These are phyloP conservation scores for Notolepis coatsorum DNA, from an alignment of 2,797 vertebrate genomes.

Conservation along the genomic window DNA sequence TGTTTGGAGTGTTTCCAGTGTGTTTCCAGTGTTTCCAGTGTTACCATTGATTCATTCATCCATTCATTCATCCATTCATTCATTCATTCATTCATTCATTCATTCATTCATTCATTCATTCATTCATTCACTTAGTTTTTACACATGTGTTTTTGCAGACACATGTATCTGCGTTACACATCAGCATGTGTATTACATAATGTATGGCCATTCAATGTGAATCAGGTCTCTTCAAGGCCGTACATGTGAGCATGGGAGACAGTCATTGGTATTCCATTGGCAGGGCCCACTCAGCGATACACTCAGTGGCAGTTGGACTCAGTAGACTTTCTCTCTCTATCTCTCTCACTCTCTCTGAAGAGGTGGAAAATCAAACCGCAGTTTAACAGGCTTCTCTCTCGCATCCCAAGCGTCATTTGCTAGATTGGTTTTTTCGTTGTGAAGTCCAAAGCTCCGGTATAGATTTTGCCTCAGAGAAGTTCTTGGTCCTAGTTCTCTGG, in stretches of 20 bases:
- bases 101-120: no score
- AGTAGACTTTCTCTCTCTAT: slow-evolving; percentile 31
- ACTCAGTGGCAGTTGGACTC: slow-evolving; percentile 16
- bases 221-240: slow-evolving; percentile 42
- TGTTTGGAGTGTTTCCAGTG: no score
- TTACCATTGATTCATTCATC: no score
- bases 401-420: slow-evolving; percentile 53
- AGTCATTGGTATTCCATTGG: slow-evolving; percentile 64
- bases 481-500: slow-evolving; percentile 18
- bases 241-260: slow-evolving; percentile 61
- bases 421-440: slow-evolving; percentile 50
- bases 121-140: no score
- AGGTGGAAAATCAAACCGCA: slow-evolving; percentile 61
- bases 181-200: slow-evolving; percentile 40
- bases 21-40: no score
- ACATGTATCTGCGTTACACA: slow-evolving; percentile 36
- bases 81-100: no score
- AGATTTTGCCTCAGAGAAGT: slow-evolving; percentile 62
- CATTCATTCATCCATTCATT: no score
- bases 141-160: slow-evolving; percentile 12
- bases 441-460: slow-evolving; percentile 65
- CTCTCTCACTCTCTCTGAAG: slow-evolving; percentile 35
- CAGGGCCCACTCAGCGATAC: slow-evolving; percentile 31
- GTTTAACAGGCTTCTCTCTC: slow-evolving; percentile 55
- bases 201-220: slow-evolving; percentile 32